These are phyloP conservation scores for Chelonus formosanus DNA, from an alignment of 2,888 invertebrate species.

Conservation along the genomic window DNA sequence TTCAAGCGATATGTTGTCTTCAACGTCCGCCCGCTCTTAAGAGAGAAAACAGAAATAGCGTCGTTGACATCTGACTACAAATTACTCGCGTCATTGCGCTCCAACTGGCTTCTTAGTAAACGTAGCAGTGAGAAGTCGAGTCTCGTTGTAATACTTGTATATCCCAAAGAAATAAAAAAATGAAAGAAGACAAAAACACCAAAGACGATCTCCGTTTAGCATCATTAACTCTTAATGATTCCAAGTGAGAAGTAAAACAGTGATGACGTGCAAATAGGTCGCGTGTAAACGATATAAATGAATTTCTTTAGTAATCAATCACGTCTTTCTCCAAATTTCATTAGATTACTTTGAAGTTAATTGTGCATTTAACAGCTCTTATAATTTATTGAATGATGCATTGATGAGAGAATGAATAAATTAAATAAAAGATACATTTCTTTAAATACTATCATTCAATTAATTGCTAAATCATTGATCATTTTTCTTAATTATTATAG, in stretches of 20 bases:
- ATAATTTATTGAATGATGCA: too few relatives aligned
- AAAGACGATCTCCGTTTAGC: conserved; percentile 30
- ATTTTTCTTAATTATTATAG: too few relatives aligned
- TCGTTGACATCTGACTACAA: conserved; percentile 62
- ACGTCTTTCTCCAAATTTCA: too few relatives aligned
- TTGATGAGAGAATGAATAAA: too few relatives aligned
- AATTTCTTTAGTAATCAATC: conserved; percentile 4
- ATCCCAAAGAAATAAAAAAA: conserved; percentile 13
- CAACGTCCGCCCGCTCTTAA: conserved; percentile 32
- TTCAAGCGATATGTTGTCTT: conserved; percentile 18
- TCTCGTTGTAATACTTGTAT: neutral
- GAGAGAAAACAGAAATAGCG: conserved; percentile 30
- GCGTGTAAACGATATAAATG: conserved; percentile 21
- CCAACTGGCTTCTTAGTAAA: conserved; percentile 24
- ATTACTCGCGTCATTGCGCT: conserved; percentile 62
- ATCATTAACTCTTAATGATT: conserved; percentile 46
- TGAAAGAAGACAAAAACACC: conserved; percentile 3
- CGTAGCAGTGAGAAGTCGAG: conserved; percentile 15
- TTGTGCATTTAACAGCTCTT: too few relatives aligned
- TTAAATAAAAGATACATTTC: too few relatives aligned
- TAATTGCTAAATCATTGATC: too few relatives aligned
- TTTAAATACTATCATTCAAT: too few relatives aligned
- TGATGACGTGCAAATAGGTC: conserved; percentile 34
- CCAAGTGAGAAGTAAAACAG: conserved; percentile 40
- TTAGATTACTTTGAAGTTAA: too few relatives aligned